A percentile compares a stretch with the other conserved stretches of the same genome.
Conservation (phyloP, 92 coral and sea anemone genomes). For the Porites evermanni region DNA sequence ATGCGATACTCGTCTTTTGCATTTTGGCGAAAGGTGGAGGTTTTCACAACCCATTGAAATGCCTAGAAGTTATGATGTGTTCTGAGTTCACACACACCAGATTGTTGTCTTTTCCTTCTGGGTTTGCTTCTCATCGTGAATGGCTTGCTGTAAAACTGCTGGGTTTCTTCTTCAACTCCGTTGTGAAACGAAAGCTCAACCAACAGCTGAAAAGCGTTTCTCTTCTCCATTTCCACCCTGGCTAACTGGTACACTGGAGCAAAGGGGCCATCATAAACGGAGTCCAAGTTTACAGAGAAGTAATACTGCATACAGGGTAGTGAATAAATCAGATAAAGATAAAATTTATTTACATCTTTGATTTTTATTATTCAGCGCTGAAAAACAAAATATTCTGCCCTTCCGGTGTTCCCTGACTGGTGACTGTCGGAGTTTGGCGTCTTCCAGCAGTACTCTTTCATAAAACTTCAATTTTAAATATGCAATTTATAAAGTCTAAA, state of each 20-base stretch:
- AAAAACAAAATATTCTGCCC: too few relatives aligned
- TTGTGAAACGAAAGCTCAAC: conserved; percentile 68
- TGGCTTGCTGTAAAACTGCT: conserved; percentile 73
- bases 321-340: not conserved
- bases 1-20: too few relatives aligned
- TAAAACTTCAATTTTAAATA: too few relatives aligned
- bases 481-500: too few relatives aligned
- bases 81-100: not conserved
- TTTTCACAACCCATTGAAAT: too few relatives aligned
- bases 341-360: too few relatives aligned
- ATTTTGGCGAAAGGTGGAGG: too few relatives aligned
- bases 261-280: conserved; percentile 79
- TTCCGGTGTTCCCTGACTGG: too few relatives aligned
- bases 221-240: conserved; percentile 63
- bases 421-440: too few relatives aligned
- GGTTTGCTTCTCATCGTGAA: conserved; percentile 77
- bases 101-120: conserved; percentile 32
- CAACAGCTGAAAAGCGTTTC: conserved; percentile 78
- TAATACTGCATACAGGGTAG: conserved; percentile 58
- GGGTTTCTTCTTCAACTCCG: conserved; percentile 56
- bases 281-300: conserved; percentile 87
- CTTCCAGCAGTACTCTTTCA: too few relatives aligned
- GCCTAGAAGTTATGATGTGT: too few relatives aligned
- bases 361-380: too few relatives aligned
- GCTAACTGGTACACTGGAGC: conserved; percentile 81